Base-by-base conservation (phyloP, 2,888 invertebrate species). In the Uloborus plumipes region DNA sequence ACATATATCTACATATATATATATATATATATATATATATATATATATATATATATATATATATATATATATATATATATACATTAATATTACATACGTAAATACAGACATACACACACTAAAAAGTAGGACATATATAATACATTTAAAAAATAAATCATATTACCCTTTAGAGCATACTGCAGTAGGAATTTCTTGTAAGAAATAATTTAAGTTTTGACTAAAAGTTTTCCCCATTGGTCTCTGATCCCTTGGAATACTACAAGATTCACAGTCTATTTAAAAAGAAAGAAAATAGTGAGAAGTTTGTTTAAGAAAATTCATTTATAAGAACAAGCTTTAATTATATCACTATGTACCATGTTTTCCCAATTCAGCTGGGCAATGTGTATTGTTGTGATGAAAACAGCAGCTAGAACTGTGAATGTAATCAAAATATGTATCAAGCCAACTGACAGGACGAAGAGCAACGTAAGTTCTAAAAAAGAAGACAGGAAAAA, bases 391-490 rank as follows among this genome's bases (percentile, higher is more conserved):
- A n/a, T 78, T 62, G 59, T 70, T 76, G 49, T 58, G 49, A 59
- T 85, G 77, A 76, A 74, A 85, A 88, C 96, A 96, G 61, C 90
- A 90, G 0, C 67, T 84, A 50, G 70, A 70, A 67, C 83, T 86
- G 72, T 90, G 90, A 2, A 93, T 90, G 98, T 99, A 99, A 89
- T 97, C 96, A 88, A 97, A 93, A 90, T 96, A 99, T 89, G 99
- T 98, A 89, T 99, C 99, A 78, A 99, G 88, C 99, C 99, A 99
- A 71, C 96, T 96, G 67, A 94, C 93, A 6, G 96, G 93, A 14
- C 96, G 94, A 87, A 95, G 93, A 0, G 96, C 95, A 82, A 99
- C 93, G 88, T 93, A 95, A 0, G 96, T 93, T 84, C 93, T 88
- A 84, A 75, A 59, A 49, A 20, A 31, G 7, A 51, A 22, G 6